Percentiles rank a stretch among this genome's conserved stretches.
phyloP scores from a whole-genome alignment of 2,113 vertebrate genomes.

The Capricornis sumatraensis region DNA sequence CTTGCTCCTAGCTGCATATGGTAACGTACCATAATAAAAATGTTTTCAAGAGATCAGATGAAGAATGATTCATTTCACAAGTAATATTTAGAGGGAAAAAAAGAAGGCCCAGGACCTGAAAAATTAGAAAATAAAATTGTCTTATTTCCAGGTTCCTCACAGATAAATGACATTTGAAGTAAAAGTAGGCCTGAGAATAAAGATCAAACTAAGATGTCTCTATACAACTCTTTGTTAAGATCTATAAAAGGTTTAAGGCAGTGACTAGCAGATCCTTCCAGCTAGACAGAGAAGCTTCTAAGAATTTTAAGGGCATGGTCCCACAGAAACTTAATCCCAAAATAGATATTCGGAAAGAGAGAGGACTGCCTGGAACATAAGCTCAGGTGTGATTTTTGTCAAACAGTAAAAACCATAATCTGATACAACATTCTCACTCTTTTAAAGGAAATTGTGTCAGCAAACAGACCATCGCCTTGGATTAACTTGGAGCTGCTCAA shows the following conservation, averaged over 20 bases:
- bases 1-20: neutral
- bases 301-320: neutral
- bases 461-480: neutral
- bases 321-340: neutral
- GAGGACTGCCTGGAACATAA: neutral
- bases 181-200: neutral
- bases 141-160: neutral
- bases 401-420: neutral
- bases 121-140: neutral
- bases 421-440: neutral
- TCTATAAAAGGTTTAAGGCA: neutral
- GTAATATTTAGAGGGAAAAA: neutral
- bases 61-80: neutral
- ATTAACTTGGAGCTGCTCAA: neutral
- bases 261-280: neutral
- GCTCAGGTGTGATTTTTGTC: neutral
- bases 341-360: neutral
- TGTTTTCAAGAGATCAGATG: neutral
- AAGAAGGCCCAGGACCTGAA: neutral
- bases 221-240: neutral
- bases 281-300: neutral
- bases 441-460: neutral
- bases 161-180: neutral
- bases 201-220: neutral
- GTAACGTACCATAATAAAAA: neutral